Conservation (phyloP, 30 jellyfish, hydroid and myxozoan species). For the Hydra vulgaris region DNA sequence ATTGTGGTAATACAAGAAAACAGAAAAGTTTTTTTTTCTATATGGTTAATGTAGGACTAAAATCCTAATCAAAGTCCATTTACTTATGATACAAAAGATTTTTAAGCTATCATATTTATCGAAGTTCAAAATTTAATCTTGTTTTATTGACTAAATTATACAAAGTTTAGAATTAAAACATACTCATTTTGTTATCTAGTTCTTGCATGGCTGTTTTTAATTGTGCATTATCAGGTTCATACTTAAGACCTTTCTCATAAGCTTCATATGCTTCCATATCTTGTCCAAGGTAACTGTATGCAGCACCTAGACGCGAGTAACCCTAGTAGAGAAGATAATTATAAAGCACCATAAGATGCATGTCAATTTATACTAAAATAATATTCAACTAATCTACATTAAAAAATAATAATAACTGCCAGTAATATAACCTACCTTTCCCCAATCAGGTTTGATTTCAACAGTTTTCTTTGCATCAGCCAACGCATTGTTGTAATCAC, state of each 20-base stretch:
- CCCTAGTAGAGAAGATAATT: constrained; percentile 44
- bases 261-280: constrained; percentile 81
- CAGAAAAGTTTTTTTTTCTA: too few relatives aligned
- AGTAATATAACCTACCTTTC: constrained; percentile 88
- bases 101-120: too few relatives aligned
- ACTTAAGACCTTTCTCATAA: constrained; percentile 72
- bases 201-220: constrained; percentile 69
- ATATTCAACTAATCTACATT: too few relatives aligned
- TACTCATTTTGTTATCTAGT: constrained; percentile 29
- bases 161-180: neutral
- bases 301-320: constrained; percentile 96
- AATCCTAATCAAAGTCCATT: too few relatives aligned
- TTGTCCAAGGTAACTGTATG: constrained; percentile 65
- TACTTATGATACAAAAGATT: too few relatives aligned
- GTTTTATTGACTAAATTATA: neutral
- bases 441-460: constrained; percentile 92
- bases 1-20: too few relatives aligned
- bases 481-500: constrained; percentile 63
- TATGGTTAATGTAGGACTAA: too few relatives aligned
- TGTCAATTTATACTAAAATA: neutral
- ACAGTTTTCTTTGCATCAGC: constrained; percentile 97
- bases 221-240: constrained; percentile 80
- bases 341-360: neutral
- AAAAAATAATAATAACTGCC: too few relatives aligned
- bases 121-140: too few relatives aligned